These are phyloP conservation scores for Gymnobelideus leadbeateri DNA, from an alignment of 2,113 vertebrate species.

Conservation along the genomic window DNA sequence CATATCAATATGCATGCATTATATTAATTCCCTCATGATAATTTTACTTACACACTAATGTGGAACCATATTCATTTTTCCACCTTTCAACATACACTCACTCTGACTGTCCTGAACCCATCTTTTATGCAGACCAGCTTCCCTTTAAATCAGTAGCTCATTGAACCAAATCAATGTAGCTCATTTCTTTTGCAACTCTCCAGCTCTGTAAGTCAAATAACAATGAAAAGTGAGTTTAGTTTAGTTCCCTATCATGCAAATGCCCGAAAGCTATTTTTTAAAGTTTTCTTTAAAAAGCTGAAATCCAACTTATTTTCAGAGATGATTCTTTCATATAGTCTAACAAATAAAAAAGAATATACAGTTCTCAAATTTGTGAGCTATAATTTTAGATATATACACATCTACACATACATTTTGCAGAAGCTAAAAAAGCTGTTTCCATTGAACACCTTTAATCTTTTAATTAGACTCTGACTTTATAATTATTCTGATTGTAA, in stretches of 20 bases:
- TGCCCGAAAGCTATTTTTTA: not conserved
- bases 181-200: constrained; percentile 60
- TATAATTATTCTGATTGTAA: not conserved
- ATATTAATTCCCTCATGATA: not conserved
- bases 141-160: constrained; percentile 13
- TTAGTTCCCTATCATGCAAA: not conserved
- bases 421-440: constrained; percentile 29
- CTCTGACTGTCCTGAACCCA: constrained; percentile 7
- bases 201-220: constrained; percentile 34
- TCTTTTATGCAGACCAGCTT: not conserved
- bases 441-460: constrained; percentile 26
- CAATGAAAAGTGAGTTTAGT: not conserved
- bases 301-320: constrained; percentile 21
- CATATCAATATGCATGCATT: not conserved
- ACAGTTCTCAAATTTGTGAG: constrained; percentile 49
- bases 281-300: constrained; percentile 34
- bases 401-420: constrained; percentile 29
- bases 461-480: constrained; percentile 8
- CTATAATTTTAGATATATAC: constrained; percentile 43
- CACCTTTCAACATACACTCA: not conserved
- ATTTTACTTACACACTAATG: not conserved
- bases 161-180: constrained; percentile 34
- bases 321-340: constrained; percentile 35
- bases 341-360: constrained; percentile 44
- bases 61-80: not conserved